phyloP scores from a whole-genome alignment of 2,888 invertebrate species.

The Lasioglossum leucozonium region DNA sequence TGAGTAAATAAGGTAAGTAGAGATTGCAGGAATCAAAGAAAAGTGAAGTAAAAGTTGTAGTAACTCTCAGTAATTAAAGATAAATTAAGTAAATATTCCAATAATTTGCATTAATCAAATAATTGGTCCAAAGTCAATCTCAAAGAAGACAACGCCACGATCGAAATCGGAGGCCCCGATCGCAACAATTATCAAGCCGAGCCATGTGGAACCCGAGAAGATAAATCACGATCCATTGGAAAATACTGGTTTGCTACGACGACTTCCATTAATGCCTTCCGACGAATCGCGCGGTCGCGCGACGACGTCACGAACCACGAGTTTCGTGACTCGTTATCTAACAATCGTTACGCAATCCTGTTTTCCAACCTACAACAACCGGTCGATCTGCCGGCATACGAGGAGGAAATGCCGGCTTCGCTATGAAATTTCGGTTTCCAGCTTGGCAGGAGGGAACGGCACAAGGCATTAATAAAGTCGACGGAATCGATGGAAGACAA shows the following conservation, averaged over 20 bases:
- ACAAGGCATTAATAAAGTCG: neutral
- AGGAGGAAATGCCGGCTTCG: constrained; percentile 1
- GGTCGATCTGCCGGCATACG: neutral
- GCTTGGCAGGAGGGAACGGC: neutral
- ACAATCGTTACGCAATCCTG: constrained; percentile 53
- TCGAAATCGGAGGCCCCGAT: neutral
- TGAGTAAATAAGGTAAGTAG: no score
- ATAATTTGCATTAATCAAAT: no score
- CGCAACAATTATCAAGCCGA: neutral
- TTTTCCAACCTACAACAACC: constrained; percentile 47
- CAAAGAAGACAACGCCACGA: no score
- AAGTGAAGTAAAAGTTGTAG: no score
- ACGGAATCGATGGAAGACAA: neutral
- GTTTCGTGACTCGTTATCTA: constrained; percentile 54
- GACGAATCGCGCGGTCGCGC: constrained; percentile 22
- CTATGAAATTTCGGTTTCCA: neutral
- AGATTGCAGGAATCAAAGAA: no score
- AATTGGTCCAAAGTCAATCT: neutral
- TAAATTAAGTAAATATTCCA: no score
- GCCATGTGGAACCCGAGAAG: neutral
- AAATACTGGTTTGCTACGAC: neutral
- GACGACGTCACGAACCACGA: constrained; percentile 41
- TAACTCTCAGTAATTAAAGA: no score
- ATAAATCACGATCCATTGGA: constrained; percentile 5
- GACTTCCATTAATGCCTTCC: constrained; percentile 21